Evolutionary conservation across 92 coral and sea anemone genomes (phyloP), one percentile per base, ranked within the genome.

Genomic region (Zoanthus sociatus): DNA sequence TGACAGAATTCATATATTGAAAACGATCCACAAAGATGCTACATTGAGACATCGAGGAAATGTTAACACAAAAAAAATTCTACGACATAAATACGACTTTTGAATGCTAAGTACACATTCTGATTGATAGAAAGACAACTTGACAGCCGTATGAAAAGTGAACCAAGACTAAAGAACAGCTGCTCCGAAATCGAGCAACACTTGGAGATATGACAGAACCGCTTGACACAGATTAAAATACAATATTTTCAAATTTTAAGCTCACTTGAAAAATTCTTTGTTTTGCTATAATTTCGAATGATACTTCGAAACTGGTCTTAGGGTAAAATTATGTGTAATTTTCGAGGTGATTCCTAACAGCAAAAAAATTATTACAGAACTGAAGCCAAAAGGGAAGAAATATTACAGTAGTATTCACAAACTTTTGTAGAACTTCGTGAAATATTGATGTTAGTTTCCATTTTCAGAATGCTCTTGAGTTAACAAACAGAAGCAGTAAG

Each of bases 21-120:
- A 81, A 81, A 79, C 84, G 88, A 88, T 69, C 89, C 83, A 78
- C 77, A 90, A 76, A 91, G 89, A 91, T 67, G 89, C 91, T 88
- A 89, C 91, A 90, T 72, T 91, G 94, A 88, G 83, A 88, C 82
- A 88, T 83, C 89, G 75, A 76, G 87, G 86, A 77, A 91, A 84
- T 91, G 94, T 91, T 91, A 91, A 90, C 94, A 82, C 92, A 91
- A 79, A 87, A 88, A 26, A 90, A 74, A 90, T 73, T 88, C 84
- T 91, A 88, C 88, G 86, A 86, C 78, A 87, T 84, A 91, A 91
- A 91, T 84, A 85, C 77, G 83, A 88, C 89, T 87, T 87, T 89
- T 89, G 95, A 95, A 95, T 95, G 96, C 95, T 93, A 95, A 95
- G 93, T 90, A 95, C 98, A 89, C 96, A 92, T 92, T 89, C 89